Percentiles rank a stretch among this genome's conserved stretches.
These are phyloP conservation scores for Cossypha heuglini DNA, from an alignment of 2,797 vertebrate genomes.

Conservation along the genomic window DNA sequence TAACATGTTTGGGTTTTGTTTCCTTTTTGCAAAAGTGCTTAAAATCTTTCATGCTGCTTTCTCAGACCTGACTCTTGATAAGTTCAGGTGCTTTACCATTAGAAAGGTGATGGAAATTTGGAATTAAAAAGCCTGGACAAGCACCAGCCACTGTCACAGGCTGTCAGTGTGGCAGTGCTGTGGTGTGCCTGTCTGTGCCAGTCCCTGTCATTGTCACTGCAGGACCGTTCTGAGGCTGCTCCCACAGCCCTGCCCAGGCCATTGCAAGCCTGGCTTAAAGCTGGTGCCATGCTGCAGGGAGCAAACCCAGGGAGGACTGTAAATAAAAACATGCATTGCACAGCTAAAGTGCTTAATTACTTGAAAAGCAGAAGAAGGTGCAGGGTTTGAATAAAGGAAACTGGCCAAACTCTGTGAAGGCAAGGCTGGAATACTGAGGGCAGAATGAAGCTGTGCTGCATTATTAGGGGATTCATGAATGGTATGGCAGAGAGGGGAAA, in stretches of 20 bases:
- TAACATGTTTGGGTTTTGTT: not conserved
- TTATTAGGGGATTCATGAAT: not conserved
- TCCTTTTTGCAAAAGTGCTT: not conserved
- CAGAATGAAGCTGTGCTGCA: not conserved
- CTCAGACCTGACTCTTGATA: not conserved
- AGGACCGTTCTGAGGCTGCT: not conserved
- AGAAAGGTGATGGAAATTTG: not conserved
- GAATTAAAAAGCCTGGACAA: not conserved
- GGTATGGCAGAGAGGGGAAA: not conserved
- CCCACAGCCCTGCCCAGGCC: not conserved
- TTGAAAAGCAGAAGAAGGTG: not conserved
- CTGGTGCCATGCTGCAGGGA: not conserved
- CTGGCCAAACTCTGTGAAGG: not conserved
- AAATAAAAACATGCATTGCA: not conserved
- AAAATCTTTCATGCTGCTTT: not conserved
- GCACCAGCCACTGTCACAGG: not conserved
- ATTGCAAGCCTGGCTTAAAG: not conserved
- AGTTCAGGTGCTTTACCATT: not conserved
- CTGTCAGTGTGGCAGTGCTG: not conserved
- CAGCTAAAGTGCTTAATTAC: not conserved
- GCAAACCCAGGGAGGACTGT: not conserved
- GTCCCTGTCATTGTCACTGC: not conserved
- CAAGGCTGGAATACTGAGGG: not conserved
- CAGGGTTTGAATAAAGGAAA: not conserved
- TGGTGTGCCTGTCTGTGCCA: not conserved